A percentile compares a stretch with the other conserved stretches of the same genome.
Conservation (phyloP, 2,113 vertebrate species). For the Hyperopisus bebe region DNA sequence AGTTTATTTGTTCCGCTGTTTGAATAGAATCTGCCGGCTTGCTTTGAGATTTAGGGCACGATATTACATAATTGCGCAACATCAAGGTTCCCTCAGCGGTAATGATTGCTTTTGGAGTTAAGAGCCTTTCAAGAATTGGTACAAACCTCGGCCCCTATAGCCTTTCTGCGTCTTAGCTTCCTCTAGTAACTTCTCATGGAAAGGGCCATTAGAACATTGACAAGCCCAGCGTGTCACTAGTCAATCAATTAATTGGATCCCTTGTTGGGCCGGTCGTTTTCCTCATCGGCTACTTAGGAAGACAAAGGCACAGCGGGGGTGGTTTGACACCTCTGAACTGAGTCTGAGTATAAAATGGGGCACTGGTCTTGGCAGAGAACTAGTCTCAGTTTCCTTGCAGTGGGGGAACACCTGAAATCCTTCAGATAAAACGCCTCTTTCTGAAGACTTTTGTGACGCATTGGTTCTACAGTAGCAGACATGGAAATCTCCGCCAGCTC, state of each 20-base stretch:
- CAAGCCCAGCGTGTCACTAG: conserved; percentile 65
- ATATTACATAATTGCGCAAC: conserved; percentile 63
- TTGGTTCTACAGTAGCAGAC: conserved; percentile 16
- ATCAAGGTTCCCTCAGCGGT: conserved; percentile 65
- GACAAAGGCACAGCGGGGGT: conserved; percentile 55
- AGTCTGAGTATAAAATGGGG: conserved; percentile 52
- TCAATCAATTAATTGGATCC: conserved; percentile 72
- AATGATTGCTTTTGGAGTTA: conserved; percentile 61
- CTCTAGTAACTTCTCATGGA: conserved; percentile 61
- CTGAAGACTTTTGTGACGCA: not conserved
- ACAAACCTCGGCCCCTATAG: conserved; percentile 42
- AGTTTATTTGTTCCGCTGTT: conserved; percentile 54
- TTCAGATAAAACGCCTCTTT: conserved; percentile 11
- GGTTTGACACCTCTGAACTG: conserved; percentile 58
- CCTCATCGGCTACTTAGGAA: conserved; percentile 65
- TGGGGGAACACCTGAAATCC: conserved; percentile 16
- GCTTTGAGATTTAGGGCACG: conserved; percentile 49
- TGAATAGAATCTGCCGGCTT: conserved; percentile 46
- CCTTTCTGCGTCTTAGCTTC: conserved; percentile 38
- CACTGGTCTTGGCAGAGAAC: not conserved
- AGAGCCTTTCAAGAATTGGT: conserved; percentile 68
- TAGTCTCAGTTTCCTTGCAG: conserved; percentile 32
- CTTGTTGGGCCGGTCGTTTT: conserved; percentile 62
- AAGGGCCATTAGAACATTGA: conserved; percentile 64
- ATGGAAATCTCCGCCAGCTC: conserved; percentile 55